Evolutionary conservation across 2,888 invertebrate genomes (phyloP).

Genomic region (Clivina fossor): DNA sequence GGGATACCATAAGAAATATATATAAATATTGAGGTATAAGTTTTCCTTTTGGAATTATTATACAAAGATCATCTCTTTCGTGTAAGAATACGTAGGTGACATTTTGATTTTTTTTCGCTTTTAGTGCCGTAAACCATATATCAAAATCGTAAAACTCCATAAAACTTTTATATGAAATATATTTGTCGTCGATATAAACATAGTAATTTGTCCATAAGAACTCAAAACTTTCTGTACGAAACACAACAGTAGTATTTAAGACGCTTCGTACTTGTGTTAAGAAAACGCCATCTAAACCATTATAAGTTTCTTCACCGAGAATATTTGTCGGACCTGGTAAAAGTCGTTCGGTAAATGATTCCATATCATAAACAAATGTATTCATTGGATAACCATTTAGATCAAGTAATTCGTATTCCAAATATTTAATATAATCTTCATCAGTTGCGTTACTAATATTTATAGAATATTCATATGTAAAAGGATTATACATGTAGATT

Average conservation of each 20-base stretch:
- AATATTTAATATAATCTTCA: slow-evolving; percentile 3
- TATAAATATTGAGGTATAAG: slow-evolving; percentile 57
- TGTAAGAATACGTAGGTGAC: slow-evolving; percentile 20
- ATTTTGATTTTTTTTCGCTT: slow-evolving; percentile 1
- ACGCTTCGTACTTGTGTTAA: slow-evolving; percentile 19
- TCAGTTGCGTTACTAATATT: slow-evolving; percentile 14
- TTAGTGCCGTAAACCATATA: slow-evolving; percentile 22
- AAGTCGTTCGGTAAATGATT: slow-evolving; percentile 6
- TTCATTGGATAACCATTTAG: slow-evolving; percentile 17
- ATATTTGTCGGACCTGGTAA: not conserved
- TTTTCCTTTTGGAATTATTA: slow-evolving; percentile 57
- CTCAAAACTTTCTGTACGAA: slow-evolving; percentile 18
- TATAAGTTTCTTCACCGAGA: slow-evolving; percentile 1
- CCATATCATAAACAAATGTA: slow-evolving; percentile 16
- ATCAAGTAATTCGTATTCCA: slow-evolving; percentile 24
- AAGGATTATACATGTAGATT: slow-evolving; percentile 22
- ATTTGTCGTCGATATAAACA: too few species aligned
- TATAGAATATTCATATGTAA: slow-evolving; percentile 6
- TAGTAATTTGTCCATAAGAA: too few species aligned
- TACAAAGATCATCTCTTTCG: slow-evolving; percentile 59
- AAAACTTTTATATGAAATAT: too few species aligned
- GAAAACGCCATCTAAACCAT: slow-evolving; percentile 26
- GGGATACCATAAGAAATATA: slow-evolving; percentile 48
- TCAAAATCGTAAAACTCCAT: slow-evolving; percentile 24
- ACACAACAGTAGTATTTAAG: slow-evolving; percentile 17